A percentile compares a stretch with the other conserved stretches of the same genome.
phyloP scores from a whole-genome alignment of 2,113 vertebrate species.

The Toxostoma redivivum region DNA sequence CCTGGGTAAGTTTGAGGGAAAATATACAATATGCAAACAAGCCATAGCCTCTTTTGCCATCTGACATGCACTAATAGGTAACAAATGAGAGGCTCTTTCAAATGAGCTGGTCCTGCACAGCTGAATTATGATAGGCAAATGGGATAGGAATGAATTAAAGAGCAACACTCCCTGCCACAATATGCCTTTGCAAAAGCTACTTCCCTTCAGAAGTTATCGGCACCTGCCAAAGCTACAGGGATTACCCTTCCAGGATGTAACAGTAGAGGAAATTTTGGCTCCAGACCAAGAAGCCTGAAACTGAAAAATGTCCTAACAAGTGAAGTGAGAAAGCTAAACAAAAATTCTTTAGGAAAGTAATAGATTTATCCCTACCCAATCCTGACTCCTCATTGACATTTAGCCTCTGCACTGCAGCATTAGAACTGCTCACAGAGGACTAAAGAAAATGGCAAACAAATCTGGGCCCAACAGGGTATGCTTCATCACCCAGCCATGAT shows the following conservation, averaged over 20 bases:
- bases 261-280: background rate
- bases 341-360: constrained; percentile 45
- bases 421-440: background rate
- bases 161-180: background rate
- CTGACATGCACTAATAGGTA: constrained; percentile 34
- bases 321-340: constrained; percentile 8
- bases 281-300: background rate
- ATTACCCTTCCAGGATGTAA: constrained; percentile 2
- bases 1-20: background rate
- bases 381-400: background rate
- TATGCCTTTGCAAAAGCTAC: background rate
- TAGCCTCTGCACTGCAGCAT: background rate
- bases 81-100: constrained; percentile 31
- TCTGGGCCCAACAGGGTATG: background rate
- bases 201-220: constrained; percentile 8
- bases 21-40: background rate
- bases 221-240: constrained; percentile 19
- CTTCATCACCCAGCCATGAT: background rate
- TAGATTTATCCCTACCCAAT: background rate
- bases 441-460: background rate
- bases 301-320: constrained; percentile 34
- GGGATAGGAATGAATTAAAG: constrained; percentile 6
- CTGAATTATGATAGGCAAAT: constrained; percentile 35
- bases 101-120: constrained; percentile 6
- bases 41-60: background rate